Evolutionary conservation across 2,888 invertebrate genomes (phyloP).

Genomic region (Byasa hedistus): DNA sequence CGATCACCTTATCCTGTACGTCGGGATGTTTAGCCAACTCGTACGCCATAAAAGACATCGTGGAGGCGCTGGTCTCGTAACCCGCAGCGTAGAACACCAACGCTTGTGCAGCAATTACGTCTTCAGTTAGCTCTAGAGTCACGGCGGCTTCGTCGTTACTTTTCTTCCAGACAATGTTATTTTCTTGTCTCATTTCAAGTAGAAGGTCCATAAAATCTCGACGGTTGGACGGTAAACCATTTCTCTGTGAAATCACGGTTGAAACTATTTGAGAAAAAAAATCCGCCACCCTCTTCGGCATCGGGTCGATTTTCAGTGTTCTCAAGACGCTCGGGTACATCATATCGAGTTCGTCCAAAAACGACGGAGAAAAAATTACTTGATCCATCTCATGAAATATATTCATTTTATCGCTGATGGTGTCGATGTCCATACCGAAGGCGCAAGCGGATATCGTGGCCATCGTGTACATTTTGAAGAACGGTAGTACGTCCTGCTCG

Average conservation of each 20-base stretch:
- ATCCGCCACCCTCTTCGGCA: conserved; percentile 38
- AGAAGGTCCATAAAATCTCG: conserved; percentile 57
- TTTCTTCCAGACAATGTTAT: conserved; percentile 37
- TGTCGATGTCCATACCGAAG: conserved; percentile 47
- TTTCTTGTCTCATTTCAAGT: conserved; percentile 45
- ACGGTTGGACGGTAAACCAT: conserved; percentile 43
- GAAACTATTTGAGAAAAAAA: conserved; percentile 46
- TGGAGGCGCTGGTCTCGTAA: conserved; percentile 66
- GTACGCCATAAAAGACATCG: conserved; percentile 55
- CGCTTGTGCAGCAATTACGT: conserved; percentile 58
- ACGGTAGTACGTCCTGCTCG: conserved; percentile 42
- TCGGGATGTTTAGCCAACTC: conserved; percentile 56
- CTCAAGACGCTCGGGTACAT: conserved; percentile 51
- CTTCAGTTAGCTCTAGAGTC: conserved; percentile 48
- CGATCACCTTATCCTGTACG: conserved; percentile 52
- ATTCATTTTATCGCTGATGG: conserved; percentile 20
- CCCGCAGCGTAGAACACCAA: conserved; percentile 68
- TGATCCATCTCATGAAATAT: conserved; percentile 37
- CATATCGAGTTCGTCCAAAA: conserved; percentile 37
- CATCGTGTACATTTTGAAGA: conserved; percentile 47
- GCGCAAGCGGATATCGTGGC: conserved; percentile 44
- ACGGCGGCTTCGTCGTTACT: conserved; percentile 33
- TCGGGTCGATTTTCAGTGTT: conserved; percentile 40
- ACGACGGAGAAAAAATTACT: conserved; percentile 16
- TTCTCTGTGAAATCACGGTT: conserved; percentile 43